Percentiles rank a stretch among this genome's conserved stretches.
Evolutionary conservation across 2,113 vertebrate genomes (phyloP).

Genomic region (Romanogobio albipinnatus): DNA sequence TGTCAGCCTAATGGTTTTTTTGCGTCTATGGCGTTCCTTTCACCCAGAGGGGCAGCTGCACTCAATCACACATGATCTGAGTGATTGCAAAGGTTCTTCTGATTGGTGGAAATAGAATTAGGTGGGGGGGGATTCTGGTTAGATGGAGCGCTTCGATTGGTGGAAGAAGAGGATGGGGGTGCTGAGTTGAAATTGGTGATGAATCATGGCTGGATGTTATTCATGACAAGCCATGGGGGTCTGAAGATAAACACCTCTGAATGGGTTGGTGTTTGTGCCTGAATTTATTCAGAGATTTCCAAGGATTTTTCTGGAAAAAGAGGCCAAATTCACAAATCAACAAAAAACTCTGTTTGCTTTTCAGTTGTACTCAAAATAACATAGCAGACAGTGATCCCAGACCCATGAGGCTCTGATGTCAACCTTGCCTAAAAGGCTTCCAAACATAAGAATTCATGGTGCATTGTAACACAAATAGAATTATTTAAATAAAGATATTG

Average conservation of each 20-base stretch:
- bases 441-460: background rate
- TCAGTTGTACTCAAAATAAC: background rate
- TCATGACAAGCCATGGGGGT: conserved; percentile 59
- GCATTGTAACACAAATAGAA: background rate
- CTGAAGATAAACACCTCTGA: background rate
- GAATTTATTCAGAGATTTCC: conserved; percentile 2
- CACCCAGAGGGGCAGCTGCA: conserved; percentile 43
- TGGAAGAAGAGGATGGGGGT: conserved; percentile 48
- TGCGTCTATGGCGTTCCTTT: conserved; percentile 35
- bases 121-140: conserved; percentile 45
- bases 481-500: background rate
- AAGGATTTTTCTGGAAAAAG: background rate
- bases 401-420: background rate
- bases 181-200: conserved; percentile 65
- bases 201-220: conserved; percentile 59
- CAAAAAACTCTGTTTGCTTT: background rate
- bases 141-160: conserved; percentile 56
- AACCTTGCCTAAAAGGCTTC: background rate
- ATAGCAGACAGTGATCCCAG: background rate
- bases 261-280: conserved; percentile 48
- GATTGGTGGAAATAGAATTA: conserved; percentile 46
- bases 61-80: conserved; percentile 56
- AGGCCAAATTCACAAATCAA: background rate
- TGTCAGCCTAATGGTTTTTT: conserved; percentile 39
- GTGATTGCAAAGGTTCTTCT: conserved; percentile 52